Conservation (phyloP, 2,888 invertebrate species). For the Diarsia rubi region DNA sequence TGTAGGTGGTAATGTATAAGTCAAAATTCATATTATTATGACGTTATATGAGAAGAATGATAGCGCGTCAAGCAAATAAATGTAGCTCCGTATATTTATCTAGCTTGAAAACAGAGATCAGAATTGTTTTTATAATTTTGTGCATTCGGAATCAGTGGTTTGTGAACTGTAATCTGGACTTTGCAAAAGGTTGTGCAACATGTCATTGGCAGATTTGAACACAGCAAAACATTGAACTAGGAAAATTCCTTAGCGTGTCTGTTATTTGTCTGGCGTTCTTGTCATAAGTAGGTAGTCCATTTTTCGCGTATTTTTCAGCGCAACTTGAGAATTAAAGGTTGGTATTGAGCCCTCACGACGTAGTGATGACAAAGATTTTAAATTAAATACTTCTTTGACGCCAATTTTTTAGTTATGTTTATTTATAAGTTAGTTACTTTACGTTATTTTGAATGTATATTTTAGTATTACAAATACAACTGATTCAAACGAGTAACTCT, state of each 20-base stretch:
- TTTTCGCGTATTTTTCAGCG: neutral
- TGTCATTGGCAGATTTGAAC: slow-evolving; percentile 42
- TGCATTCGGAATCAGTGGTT: slow-evolving; percentile 27
- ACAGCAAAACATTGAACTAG: slow-evolving; percentile 7
- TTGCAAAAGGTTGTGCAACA: slow-evolving; percentile 34
- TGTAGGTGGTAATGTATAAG: slow-evolving; percentile 61
- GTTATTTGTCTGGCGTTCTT: slow-evolving; percentile 11
- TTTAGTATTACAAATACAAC: neutral
- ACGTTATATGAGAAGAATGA: slow-evolving; percentile 74
- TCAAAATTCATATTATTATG: slow-evolving; percentile 73
- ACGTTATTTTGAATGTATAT: neutral
- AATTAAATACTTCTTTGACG: too few species aligned
- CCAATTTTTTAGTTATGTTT: too few species aligned
- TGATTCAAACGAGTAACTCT: neutral
- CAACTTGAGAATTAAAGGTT: neutral
- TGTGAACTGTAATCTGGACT: slow-evolving; percentile 33
- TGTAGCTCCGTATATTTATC: slow-evolving; percentile 48
- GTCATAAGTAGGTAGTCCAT: neutral
- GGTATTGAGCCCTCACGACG: neutral
- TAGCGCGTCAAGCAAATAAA: slow-evolving; percentile 47
- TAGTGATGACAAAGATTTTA: neutral
- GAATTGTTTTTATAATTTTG: slow-evolving; percentile 26
- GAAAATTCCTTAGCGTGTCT: neutral
- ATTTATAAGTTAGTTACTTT: too few species aligned
- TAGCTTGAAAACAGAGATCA: slow-evolving; percentile 39